Percentiles rank a stretch among this genome's conserved stretches.
Conservation (phyloP, 2,113 vertebrate species). For the Periophthalmodon schlosseri region DNA sequence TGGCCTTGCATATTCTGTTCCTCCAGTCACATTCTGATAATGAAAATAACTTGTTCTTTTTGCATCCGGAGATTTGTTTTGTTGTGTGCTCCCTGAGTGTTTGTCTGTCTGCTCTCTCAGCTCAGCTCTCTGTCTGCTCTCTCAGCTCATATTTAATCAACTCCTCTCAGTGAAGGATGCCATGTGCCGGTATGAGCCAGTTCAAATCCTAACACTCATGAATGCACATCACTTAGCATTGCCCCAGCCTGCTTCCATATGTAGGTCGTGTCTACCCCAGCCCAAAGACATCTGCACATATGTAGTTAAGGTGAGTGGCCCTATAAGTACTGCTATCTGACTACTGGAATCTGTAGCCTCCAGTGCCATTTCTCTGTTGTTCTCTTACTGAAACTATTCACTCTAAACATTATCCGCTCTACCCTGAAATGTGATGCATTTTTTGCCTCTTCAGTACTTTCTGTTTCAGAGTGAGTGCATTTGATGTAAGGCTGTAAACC, state of each 20-base stretch:
- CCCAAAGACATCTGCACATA: not conserved
- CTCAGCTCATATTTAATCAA: slow-evolving; percentile 63
- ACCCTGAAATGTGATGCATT: slow-evolving; percentile 12
- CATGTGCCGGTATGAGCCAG: slow-evolving; percentile 26
- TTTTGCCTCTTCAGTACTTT: slow-evolving; percentile 16
- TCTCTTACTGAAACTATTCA: slow-evolving; percentile 21
- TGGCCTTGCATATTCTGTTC: slow-evolving; percentile 37
- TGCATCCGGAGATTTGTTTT: slow-evolving; percentile 19
- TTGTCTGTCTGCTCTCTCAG: slow-evolving; percentile 10
- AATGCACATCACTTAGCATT: slow-evolving; percentile 43
- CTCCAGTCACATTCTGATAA: not conserved
- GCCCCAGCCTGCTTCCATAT: slow-evolving; percentile 32
- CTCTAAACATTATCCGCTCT: slow-evolving; percentile 17
- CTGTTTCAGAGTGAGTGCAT: slow-evolving; percentile 11
- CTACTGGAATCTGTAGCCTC: slow-evolving; percentile 58
- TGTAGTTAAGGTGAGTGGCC: slow-evolving; percentile 14
- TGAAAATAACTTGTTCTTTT: not conserved
- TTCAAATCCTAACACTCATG: slow-evolving; percentile 46
- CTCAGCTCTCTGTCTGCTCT: slow-evolving; percentile 33
- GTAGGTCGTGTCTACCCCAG: slow-evolving; percentile 36
- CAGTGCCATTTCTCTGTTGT: slow-evolving; percentile 46
- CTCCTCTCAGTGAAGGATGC: slow-evolving; percentile 33
- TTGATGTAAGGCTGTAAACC: slow-evolving; percentile 51
- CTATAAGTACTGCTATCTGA: slow-evolving; percentile 28
- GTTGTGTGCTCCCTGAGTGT: slow-evolving; percentile 5